Base-by-base conservation (phyloP, 2,888 invertebrate species). In the Euphydryas editha region DNA sequence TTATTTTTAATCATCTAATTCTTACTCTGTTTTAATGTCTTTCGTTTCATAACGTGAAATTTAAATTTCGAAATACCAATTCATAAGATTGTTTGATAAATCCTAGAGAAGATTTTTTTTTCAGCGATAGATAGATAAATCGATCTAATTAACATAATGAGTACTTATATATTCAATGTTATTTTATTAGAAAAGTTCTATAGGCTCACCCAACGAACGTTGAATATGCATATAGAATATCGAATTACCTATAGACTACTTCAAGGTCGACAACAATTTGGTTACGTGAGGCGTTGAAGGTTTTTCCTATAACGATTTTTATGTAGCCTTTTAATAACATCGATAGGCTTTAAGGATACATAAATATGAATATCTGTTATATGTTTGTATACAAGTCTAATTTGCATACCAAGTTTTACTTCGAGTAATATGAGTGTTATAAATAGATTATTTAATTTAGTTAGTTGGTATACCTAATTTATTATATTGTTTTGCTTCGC, bases 181-280 rank as follows among this genome's bases (percentile, higher is more conserved):
- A 46, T 46, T 10, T 46, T 46, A 8, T 30, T 30, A 30, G 30
- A 30, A 17, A 46, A 46, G 18, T 46, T 46, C 46, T 46, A 46
- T 46, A 11, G 46, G 18, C 17, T 46, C 46, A 46, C 46, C 11
- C 3, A 8, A 37, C 37, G 37, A 37, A 37, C 10, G 8, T 11
- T 2, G 13, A 13, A 39, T 39, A 39, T 39, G 11, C 11, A 11
- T 8, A 39, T 15, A 13, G 42, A n/a, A 15, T 15, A 15, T n/a
- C 1, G n/a, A 51, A 51, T 51, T 39, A 6, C 2, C 1, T 2
- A 44, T 44, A 13, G n/a, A 49, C 13, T 21, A 49, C 21, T 62
- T 47, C 56, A 56, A 65, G 65, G 65, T 30, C 61, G 42, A 24
- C 65, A 24, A 65, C 65, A 61, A 56, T 65, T 65, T 49, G 57